Conservation (phyloP, 2,113 vertebrate species). For the Python bivittatus region DNA sequence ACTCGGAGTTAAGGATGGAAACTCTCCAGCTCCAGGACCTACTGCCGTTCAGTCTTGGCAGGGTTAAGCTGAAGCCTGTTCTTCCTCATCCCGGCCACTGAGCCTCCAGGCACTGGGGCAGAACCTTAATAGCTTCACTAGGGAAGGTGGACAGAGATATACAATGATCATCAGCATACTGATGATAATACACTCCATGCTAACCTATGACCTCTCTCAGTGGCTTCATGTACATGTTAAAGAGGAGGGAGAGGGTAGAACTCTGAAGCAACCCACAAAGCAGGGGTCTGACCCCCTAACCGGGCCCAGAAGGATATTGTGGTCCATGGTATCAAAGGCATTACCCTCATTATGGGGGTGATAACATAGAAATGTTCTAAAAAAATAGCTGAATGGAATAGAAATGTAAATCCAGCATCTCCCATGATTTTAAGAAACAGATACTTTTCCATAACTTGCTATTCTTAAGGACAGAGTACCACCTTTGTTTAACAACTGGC, state of each 20-base stretch:
- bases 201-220: background rate
- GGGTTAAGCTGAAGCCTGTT: background rate
- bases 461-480: background rate
- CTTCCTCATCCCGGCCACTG: too few species aligned
- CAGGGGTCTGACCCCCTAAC: too few species aligned
- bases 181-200: background rate
- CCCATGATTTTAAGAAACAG: background rate
- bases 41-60: background rate
- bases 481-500: background rate
- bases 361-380: too few species aligned
- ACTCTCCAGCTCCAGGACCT: background rate
- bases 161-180: background rate
- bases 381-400: background rate
- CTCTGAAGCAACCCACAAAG: too few species aligned
- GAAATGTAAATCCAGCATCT: background rate
- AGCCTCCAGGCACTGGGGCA: background rate
- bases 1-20: background rate
- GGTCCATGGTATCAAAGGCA: too few species aligned
- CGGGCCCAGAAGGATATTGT: too few species aligned
- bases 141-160: background rate
- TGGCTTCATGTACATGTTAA: too few species aligned
- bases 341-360: too few species aligned
- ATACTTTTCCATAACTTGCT: background rate
- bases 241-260: too few species aligned
- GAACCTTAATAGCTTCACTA: background rate